A percentile compares a stretch with the other conserved stretches of the same genome.
Conservation (phyloP, 2,113 vertebrate genomes). For the Mesocricetus auratus region DNA sequence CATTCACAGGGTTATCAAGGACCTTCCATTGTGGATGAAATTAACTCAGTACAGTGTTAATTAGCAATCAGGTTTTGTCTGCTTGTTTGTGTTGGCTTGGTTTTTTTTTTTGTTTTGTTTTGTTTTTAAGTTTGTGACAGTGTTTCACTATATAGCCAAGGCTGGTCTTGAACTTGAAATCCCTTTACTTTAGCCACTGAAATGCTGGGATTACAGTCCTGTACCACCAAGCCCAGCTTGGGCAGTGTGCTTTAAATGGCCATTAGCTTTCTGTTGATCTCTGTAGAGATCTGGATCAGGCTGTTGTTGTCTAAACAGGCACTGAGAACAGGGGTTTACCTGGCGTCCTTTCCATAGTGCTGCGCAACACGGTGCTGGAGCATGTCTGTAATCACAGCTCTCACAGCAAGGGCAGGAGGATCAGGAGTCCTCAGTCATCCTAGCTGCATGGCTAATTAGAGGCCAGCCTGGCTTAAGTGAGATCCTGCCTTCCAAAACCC, state of each 20-base stretch:
- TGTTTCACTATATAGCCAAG: neutral
- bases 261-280: neutral
- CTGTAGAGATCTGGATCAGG: neutral
- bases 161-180: neutral
- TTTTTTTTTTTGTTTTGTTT: neutral
- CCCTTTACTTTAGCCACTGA: neutral
- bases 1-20: no score
- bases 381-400: neutral
- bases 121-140: neutral
- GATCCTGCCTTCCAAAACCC: neutral
- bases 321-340: neutral
- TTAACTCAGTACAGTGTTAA: neutral
- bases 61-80: neutral
- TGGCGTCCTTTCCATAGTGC: neutral
- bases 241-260: neutral
- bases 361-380: neutral
- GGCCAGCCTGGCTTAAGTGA: neutral
- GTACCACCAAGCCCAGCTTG: neutral
- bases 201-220: neutral
- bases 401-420: neutral
- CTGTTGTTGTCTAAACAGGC: neutral
- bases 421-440: neutral
- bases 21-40: neutral
- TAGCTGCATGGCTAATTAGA: neutral
- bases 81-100: neutral